These are phyloP conservation scores for Lota lota DNA, from an alignment of 2,113 vertebrate species.

Conservation along the genomic window DNA sequence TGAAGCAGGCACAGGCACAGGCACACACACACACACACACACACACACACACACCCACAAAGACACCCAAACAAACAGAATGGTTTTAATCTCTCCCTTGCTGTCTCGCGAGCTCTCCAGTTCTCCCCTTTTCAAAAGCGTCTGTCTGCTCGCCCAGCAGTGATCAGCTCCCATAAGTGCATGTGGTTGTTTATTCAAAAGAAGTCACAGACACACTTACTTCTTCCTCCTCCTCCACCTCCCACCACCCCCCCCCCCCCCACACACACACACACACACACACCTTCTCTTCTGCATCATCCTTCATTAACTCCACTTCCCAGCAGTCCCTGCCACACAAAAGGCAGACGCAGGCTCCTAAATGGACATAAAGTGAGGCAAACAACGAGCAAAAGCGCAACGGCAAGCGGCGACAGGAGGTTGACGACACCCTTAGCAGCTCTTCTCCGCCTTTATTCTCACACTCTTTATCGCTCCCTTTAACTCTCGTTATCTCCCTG, in stretches of 20 bases:
- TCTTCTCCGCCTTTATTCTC: slow-evolving; percentile 24
- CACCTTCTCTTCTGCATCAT: slow-evolving; percentile 17
- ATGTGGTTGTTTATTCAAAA: slow-evolving; percentile 21
- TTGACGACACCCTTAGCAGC: slow-evolving; percentile 32
- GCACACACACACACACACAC: not conserved
- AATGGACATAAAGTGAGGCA: slow-evolving; percentile 28
- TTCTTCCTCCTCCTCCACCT: slow-evolving; percentile 11
- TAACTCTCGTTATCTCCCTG: slow-evolving; percentile 5
- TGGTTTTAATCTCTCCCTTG: not conserved
- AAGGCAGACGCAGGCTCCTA: slow-evolving; percentile 25
- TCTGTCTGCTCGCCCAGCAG: slow-evolving; percentile 1
- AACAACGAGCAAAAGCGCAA: slow-evolving; percentile 3
- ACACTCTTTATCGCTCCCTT: slow-evolving; percentile 26
- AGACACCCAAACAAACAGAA: not conserved
- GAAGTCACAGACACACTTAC: not conserved
- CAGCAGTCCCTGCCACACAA: slow-evolving; percentile 43
- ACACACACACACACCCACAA: not conserved
- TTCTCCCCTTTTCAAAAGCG: not conserved
- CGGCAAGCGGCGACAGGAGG: slow-evolving; percentile 42
- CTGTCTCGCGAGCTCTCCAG: not conserved
- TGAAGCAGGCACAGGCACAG: not conserved
- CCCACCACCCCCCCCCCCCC: slow-evolving; percentile 5
- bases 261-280: too few species aligned
- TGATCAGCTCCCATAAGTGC: slow-evolving; percentile 38
- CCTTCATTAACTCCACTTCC: slow-evolving; percentile 38